Base-by-base conservation (phyloP, 2,888 invertebrate genomes). In the Unio delphinus region DNA sequence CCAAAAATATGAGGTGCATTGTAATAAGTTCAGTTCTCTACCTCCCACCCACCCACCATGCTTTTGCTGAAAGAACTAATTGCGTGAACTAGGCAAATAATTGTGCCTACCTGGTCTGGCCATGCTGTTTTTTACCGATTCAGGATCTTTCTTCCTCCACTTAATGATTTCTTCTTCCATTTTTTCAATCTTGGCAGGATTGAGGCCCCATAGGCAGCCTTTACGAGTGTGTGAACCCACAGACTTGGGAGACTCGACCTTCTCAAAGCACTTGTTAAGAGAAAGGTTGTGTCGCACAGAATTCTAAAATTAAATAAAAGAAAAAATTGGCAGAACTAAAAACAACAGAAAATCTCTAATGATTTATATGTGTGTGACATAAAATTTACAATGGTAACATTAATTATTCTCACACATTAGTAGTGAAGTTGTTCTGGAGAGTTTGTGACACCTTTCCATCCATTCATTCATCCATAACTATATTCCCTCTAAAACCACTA, bases 151-250 rank as follows among this genome's bases (percentile, higher is more conserved):
- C 79, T 96, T 93, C 30, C 97, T 95, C 97, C 98, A 98, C 88
- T 99, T 99, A 84, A 95, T 95, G 65, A 99, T 96, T 91, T 99
- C 98, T 89, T 98, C 97, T 84, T 98, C 97, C 97, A 99, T 97
- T 91, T 99, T 99, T 26, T 94, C 93, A 59, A 96, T 94, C 91
- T 98, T 98, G 20, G 95, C 94, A 0, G 98, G 98, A 91, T 97
- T 97, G 93, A 98, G 95, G 17, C 97, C 97, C 98, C 98, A 98
- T 81, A 98, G 92, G 86, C 98, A 98, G 2, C 89, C 87, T 72
- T 89, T 87, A 76, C 88, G 80, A 93, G 91, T 86, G 69, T 86
- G 89, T 59, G 76, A 72, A 5, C 89, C 88, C 60, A 81, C 94
- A 55, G 87, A 80, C 0, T 95, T 94, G 0, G 97, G 97, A 84